A percentile compares a stretch with the other conserved stretches of the same genome.
These are phyloP conservation scores for Plagiodera versicolora DNA, from an alignment of 2,888 invertebrate species.

Conservation along the genomic window DNA sequence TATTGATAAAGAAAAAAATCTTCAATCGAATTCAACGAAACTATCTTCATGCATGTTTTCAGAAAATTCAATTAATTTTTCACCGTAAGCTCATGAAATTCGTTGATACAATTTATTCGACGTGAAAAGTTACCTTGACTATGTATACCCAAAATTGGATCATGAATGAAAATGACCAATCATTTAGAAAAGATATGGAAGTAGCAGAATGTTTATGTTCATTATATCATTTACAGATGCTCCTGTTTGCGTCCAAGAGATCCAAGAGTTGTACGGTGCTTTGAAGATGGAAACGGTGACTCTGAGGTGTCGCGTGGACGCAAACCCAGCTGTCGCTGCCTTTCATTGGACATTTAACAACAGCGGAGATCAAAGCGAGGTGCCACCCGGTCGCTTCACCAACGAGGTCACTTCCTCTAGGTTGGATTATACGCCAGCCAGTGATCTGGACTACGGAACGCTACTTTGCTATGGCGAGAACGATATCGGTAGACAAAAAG, in stretches of 20 bases:
- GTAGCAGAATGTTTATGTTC: too few relatives aligned
- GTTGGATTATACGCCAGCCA: constrained; percentile 82
- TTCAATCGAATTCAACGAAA: too few relatives aligned
- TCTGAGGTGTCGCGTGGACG: constrained; percentile 83
- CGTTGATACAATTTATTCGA: too few relatives aligned
- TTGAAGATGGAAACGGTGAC: constrained; percentile 87
- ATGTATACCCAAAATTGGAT: too few relatives aligned
- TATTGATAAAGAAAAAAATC: too few relatives aligned
- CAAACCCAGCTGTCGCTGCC: constrained; percentile 81
- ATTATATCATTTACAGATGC: too few relatives aligned
- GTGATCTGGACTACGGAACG: constrained; percentile 88
- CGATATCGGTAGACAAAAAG: constrained; percentile 79
- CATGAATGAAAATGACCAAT: too few relatives aligned
- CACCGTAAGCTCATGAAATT: too few relatives aligned
- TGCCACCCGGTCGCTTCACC: constrained; percentile 69
- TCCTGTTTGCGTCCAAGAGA: constrained; percentile 75
- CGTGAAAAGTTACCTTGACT: too few relatives aligned
- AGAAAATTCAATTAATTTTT: too few relatives aligned
- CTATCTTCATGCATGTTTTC: too few relatives aligned
- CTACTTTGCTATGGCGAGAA: constrained; percentile 86
- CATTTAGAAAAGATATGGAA: too few relatives aligned
- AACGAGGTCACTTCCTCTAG: constrained; percentile 70
- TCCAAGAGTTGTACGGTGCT: constrained; percentile 82
- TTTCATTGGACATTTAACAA: constrained; percentile 95
- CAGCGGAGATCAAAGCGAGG: constrained; percentile 81